Base-by-base conservation (phyloP, 2,888 invertebrate species). In the Epinotia brunnichana region DNA sequence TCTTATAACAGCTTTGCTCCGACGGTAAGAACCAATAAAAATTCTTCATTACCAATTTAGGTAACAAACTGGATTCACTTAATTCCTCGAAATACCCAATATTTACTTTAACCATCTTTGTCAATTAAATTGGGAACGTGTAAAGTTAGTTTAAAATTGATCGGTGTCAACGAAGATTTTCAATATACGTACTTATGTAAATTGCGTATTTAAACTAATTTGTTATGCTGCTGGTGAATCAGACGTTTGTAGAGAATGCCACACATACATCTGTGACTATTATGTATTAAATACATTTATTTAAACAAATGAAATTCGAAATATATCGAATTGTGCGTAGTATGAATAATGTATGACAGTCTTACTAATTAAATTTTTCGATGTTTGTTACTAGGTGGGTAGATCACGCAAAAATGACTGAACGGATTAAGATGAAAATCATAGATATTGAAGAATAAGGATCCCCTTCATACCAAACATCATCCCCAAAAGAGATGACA, bases 11-110 rank as follows among this genome's bases (percentile, higher is more conserved):
- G 70, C 77, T 79, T 78, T 76, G 75, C 77, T 61, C 75, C 73
- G 69, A 77, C 79, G 74, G 75, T 76, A n/a, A n/a, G n/a, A n/a
- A 74, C 78, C 79, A 82, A 85, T 83, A 85, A 83, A 86, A 85
- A 85, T 83, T 83, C 82, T 79, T 80, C 69, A 76, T 75, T 74
- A 79, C 79, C 80, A 81, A 85, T 82, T 83, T 79, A 77, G 78
- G 80, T 75, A 74, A 69, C 48, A 60, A 39, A 29, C 54, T 24
- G 41, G 53, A 66, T 61, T 67, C 60, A 67, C 54, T 61, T 67
- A 48, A 66, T 59, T 57, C 56, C 19, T 39, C 41, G 9, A 24
- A 15, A 35, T 7, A 13, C 13, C 39, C 24, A 66, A 60, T 66
- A 15, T 71, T 67, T 44, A 67, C 60, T 71, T 41, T 24, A 24